Evolutionary conservation across 2,888 invertebrate genomes (phyloP).

Genomic region (Brachynemurus nebulosus): DNA sequence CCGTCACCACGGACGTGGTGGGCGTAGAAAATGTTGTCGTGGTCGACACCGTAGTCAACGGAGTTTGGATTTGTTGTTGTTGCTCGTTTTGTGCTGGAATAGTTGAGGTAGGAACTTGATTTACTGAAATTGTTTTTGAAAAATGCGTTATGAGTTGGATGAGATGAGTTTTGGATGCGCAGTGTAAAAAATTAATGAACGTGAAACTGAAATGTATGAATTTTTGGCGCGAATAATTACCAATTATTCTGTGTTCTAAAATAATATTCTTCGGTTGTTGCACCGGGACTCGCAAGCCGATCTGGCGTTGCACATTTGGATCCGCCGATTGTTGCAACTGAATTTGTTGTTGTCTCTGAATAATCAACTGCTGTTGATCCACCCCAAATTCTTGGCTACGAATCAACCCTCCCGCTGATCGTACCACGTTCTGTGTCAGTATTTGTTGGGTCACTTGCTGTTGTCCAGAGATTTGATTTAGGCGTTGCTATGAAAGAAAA

Average conservation of each 20-base stretch:
- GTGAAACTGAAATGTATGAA: too few relatives aligned
- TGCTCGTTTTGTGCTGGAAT: too few relatives aligned
- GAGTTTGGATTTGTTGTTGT: too few relatives aligned
- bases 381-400: constrained; percentile 14
- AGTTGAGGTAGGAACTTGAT: too few relatives aligned
- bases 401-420: constrained; percentile 1
- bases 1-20: neutral
- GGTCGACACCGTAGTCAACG: too few relatives aligned
- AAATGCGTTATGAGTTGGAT: too few relatives aligned
- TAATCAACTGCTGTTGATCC: constrained; percentile 27
- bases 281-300: neutral
- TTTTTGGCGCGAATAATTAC: too few relatives aligned
- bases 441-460: constrained; percentile 13
- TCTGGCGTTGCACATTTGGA: neutral
- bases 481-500: constrained; percentile 10
- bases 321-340: constrained; percentile 16
- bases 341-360: constrained; percentile 23
- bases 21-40: too few relatives aligned
- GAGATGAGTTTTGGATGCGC: too few relatives aligned
- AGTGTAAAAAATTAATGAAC: too few relatives aligned
- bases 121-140: too few relatives aligned
- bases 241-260: constrained; percentile 1
- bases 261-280: constrained; percentile 2
- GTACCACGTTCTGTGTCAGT: neutral
- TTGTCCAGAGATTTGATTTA: constrained; percentile 18